phyloP scores from a whole-genome alignment of 1,140 invertebrate species.

The Eciton burchellii region DNA sequence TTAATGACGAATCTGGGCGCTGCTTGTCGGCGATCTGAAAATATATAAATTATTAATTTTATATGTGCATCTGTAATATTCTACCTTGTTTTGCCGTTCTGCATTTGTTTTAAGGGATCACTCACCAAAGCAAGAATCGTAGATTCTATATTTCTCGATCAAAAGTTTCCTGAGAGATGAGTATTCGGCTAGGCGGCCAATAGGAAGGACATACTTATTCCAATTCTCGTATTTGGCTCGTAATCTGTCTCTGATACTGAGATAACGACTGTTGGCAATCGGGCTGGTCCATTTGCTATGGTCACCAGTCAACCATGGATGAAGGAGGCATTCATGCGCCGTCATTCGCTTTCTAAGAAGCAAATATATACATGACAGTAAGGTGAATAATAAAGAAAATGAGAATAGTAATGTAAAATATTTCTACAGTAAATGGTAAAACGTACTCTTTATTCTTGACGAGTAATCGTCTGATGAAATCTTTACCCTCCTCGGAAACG shows the following conservation, averaged over 20 bases:
- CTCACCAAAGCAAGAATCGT: constrained; percentile 97
- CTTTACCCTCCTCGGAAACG: constrained; percentile 98
- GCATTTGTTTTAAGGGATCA: constrained; percentile 18
- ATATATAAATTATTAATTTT: constrained; percentile 13
- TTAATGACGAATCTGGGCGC: constrained; percentile 99
- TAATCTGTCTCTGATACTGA: constrained; percentile 94
- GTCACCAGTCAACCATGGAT: constrained; percentile 97
- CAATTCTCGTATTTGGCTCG: constrained; percentile 95
- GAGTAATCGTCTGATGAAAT: constrained; percentile 97
- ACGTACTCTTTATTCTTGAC: constrained; percentile 97
- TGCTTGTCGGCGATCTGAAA: constrained; percentile 96
- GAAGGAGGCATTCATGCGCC: constrained; percentile 97
- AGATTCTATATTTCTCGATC: constrained; percentile 98
- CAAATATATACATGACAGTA: neutral
- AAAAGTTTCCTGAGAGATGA: constrained; percentile 98
- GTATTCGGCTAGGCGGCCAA: constrained; percentile 98
- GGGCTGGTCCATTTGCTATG: constrained; percentile 90
- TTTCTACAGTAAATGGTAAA: neutral
- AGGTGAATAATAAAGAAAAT: constrained; percentile 1
- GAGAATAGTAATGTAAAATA: neutral
- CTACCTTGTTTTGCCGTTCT: neutral
- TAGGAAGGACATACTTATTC: constrained; percentile 96
- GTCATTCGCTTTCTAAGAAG: constrained; percentile 96
- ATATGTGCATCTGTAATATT: neutral
- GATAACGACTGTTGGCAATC: constrained; percentile 93